A percentile compares a stretch with the other conserved stretches of the same genome.
These are phyloP conservation scores for Acanthiza pusilla DNA, from an alignment of 2,797 vertebrate species.

Conservation along the genomic window DNA sequence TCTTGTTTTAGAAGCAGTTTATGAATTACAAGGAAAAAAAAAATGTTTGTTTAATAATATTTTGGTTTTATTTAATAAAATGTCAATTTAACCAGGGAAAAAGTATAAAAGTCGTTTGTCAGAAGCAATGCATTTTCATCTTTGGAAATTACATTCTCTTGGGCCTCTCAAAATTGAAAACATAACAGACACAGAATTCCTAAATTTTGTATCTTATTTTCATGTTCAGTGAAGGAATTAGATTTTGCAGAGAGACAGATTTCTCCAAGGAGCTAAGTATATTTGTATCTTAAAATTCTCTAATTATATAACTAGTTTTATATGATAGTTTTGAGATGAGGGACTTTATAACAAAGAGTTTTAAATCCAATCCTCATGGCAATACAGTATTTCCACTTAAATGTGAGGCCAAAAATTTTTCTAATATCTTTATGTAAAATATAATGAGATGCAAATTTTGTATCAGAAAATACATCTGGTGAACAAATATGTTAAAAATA, in stretches of 20 bases:
- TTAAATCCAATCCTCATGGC: background rate
- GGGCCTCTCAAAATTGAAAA: background rate
- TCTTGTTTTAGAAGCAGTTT: background rate
- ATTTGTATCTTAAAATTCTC: background rate
- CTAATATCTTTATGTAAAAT: background rate
- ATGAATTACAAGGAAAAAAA: background rate
- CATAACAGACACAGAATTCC: background rate
- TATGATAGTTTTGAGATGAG: background rate
- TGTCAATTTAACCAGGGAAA: background rate
- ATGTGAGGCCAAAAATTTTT: background rate
- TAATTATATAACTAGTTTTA: background rate
- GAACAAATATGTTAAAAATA: slow-evolving; percentile 25
- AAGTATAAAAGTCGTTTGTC: background rate
- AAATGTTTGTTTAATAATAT: background rate
- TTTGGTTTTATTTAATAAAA: slow-evolving; percentile 17
- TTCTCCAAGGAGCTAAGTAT: background rate
- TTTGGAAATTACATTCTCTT: background rate
- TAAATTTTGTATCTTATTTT: background rate
- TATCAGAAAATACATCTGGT: background rate
- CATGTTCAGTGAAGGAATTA: background rate
- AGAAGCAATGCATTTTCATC: background rate
- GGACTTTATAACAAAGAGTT: background rate
- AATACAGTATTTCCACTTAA: background rate
- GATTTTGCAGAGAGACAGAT: background rate
- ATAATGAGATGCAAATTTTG: background rate